Evolutionary conservation across 2,113 vertebrate genomes (phyloP), one percentile per base, ranked within the genome.

Genomic region (Bujurquina vittata): DNA sequence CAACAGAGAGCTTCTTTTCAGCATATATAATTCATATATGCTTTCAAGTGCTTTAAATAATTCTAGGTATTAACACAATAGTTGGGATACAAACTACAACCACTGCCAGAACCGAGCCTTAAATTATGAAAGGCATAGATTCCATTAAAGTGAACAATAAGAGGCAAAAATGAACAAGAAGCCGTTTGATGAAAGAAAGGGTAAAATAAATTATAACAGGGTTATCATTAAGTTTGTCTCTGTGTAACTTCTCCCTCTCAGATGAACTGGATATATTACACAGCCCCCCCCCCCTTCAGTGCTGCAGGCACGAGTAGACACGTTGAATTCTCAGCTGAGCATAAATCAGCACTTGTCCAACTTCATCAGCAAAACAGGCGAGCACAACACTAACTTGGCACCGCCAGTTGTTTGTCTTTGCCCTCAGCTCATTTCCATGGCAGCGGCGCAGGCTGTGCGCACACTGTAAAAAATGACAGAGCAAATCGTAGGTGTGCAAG

Each of bases 301-400:
- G 75, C 82, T 63, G 1, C 23, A 0, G 77, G 84, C 88, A 37
- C 58, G 6, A 49, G 26, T 1, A 23, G 82, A 79, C 10, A 31
- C 56, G 14, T 4, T 59, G 60, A 83, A 88, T 81, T 18, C 79
- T 90, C 84, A 26, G 82, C 80, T 67, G 67, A 87, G 84, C 79
- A 85, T 75, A 85, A 90, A 92, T 90, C 82, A 90, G 82, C 80
- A 85, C 83, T 82, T 87, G 88, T 87, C 86, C 77, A 84, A 75
- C 84, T 90, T 85, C 77, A 89, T 87, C 87, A 89, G 86, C 86
- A 73, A 82, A 89, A 79, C 73, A 55, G 65, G 58, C 7, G 35
- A 88, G 84, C 75, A 81, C 40, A 79, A 69, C 80, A 46, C 10
- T 33, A 58, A 76, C 40, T 77, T 84, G 86, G 86, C 86, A 4